A percentile compares a stretch with the other conserved stretches of the same genome.
Conservation (phyloP, 2,113 vertebrate species). For the Scolopax mira region DNA sequence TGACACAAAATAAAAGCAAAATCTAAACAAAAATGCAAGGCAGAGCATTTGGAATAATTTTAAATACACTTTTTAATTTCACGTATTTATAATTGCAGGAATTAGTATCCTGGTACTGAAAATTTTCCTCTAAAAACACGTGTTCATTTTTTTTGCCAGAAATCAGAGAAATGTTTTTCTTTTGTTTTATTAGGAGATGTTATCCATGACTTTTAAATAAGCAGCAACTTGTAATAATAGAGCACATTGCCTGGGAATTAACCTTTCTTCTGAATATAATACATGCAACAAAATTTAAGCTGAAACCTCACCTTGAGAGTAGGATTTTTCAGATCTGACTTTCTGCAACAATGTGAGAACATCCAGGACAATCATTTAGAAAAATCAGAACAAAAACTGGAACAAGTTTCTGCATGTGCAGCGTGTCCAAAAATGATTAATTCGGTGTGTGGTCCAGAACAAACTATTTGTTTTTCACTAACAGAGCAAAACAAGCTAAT, state of each 20-base stretch:
- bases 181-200: background rate
- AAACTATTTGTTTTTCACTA: constrained; percentile 15
- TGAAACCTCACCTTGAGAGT: background rate
- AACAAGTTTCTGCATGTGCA: background rate
- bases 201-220: background rate
- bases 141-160: background rate
- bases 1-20: background rate
- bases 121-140: background rate
- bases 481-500: background rate
- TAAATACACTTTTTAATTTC: background rate
- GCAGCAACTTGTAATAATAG: background rate
- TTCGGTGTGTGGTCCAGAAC: constrained; percentile 40
- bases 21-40: background rate
- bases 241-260: background rate
- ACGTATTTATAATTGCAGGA: background rate
- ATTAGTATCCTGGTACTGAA: background rate
- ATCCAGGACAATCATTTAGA: background rate
- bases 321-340: background rate
- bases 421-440: background rate
- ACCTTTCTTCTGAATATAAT: background rate
- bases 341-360: background rate
- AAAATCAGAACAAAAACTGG: background rate
- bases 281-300: background rate
- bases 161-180: background rate
- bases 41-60: background rate